Evolutionary conservation across 23 tunicate species (phyloP).

Genomic region (Halocynthia aurantium): DNA sequence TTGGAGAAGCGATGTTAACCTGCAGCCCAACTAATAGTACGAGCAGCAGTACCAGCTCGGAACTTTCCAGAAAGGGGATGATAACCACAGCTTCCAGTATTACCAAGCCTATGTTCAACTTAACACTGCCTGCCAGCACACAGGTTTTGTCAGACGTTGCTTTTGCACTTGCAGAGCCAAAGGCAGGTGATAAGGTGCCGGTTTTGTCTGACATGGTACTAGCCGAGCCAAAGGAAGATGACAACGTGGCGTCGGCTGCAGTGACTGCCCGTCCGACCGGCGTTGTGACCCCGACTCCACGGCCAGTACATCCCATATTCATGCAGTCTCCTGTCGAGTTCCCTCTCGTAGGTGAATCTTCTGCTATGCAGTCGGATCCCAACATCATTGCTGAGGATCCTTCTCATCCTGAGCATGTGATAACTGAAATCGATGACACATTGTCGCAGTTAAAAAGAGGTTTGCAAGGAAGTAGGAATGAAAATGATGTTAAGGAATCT

Average conservation of each 20-base stretch:
- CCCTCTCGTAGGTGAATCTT: constrained; percentile 3
- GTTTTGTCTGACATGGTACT: no score
- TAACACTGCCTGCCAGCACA: constrained; percentile 6
- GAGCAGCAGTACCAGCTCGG: background rate
- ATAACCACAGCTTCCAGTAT: no score
- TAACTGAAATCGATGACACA: constrained; percentile 16
- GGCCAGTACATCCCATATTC: constrained; percentile 15
- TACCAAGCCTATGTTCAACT: background rate
- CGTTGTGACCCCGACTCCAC: constrained; percentile 22
- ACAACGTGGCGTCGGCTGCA: background rate
- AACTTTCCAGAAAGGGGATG: no score
- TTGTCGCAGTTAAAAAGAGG: constrained; percentile 9
- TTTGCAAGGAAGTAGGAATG: constrained; percentile 5
- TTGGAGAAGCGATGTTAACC: no score
- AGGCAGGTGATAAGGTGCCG: no score
- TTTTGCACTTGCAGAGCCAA: background rate
- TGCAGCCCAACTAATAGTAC: background rate
- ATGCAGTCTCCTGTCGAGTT: constrained; percentile 1
- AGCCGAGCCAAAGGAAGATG: no score
- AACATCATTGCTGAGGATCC: background rate
- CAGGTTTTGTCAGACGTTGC: constrained; percentile 13
- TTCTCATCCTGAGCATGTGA: background rate
- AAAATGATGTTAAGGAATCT: constrained; percentile 3
- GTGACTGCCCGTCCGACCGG: constrained; percentile 8
- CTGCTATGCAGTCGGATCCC: background rate